Evolutionary conservation across 2,888 invertebrate species (phyloP).

Genomic region (Metellina segmentata): DNA sequence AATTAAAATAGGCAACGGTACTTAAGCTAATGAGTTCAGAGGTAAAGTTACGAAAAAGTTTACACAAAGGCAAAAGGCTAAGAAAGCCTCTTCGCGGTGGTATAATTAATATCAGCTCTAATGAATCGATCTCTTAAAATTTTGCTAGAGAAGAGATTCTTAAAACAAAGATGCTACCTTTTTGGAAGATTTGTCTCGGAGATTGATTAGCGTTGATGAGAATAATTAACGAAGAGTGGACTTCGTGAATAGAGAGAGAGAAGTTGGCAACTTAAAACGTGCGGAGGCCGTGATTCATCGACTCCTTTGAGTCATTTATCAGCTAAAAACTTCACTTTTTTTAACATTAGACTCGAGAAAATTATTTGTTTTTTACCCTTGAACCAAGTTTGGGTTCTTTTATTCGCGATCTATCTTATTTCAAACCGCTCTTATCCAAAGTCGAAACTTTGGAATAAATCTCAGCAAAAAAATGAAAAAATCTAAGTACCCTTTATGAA

Average conservation of each 20-base stretch:
- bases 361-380: neutral
- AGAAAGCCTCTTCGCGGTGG: neutral
- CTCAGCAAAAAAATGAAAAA: no score
- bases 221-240: conserved; percentile 14
- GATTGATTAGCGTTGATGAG: conserved; percentile 19
- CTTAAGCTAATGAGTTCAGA: conserved; percentile 57
- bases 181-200: conserved; percentile 19
- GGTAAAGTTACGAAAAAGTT: conserved; percentile 37
- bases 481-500: neutral
- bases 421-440: neutral
- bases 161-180: conserved; percentile 31
- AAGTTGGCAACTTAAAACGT: neutral
- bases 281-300: neutral
- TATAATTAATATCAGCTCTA: conserved; percentile 62
- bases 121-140: conserved; percentile 46
- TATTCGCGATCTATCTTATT: neutral
- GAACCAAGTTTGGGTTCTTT: neutral
- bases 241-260: neutral
- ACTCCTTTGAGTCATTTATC: neutral
- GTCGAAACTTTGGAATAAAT: neutral
- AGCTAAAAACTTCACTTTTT: neutral
- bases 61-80: conserved; percentile 29
- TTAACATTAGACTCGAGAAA: neutral
- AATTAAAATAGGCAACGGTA: conserved; percentile 62
- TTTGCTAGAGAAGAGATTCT: conserved; percentile 22